A percentile compares a stretch with the other conserved stretches of the same genome.
Evolutionary conservation across 2,113 vertebrate genomes (phyloP).

Genomic region (Podarcis cretensis): DNA sequence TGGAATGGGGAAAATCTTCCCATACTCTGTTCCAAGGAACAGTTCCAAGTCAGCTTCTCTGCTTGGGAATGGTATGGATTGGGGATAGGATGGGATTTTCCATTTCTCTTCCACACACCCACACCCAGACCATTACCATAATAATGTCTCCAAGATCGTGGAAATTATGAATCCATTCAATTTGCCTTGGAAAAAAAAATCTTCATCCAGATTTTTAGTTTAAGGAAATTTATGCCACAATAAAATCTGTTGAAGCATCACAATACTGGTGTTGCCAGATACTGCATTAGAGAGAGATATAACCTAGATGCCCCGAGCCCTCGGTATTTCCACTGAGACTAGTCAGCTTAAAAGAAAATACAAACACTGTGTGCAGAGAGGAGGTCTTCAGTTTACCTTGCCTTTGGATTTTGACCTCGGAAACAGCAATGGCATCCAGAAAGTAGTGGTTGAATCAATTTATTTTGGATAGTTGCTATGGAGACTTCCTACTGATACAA

Average conservation of each 20-base stretch:
- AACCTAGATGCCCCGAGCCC: slow-evolving; percentile 17
- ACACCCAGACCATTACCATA: not conserved
- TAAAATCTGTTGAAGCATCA: not conserved
- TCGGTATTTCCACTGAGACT: slow-evolving; percentile 33
- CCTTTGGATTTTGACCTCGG: slow-evolving; percentile 67
- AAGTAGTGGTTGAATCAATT: slow-evolving; percentile 64
- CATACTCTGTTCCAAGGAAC: not conserved
- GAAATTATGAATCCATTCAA: not conserved
- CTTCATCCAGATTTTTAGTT: too few species aligned
- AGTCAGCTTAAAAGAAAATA: slow-evolving; percentile 47
- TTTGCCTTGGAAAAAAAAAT: too few species aligned
- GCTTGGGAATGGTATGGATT: not conserved
- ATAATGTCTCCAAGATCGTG: not conserved
- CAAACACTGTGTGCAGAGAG: slow-evolving; percentile 45
- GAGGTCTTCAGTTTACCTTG: slow-evolving; percentile 53
- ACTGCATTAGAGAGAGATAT: not conserved
- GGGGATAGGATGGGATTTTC: not conserved
- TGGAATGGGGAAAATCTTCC: too few species aligned
- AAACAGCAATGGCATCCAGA: slow-evolving; percentile 47
- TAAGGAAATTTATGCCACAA: too few species aligned
- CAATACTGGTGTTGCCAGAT: not conserved
- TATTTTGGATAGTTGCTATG: slow-evolving; percentile 63
- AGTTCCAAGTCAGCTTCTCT: not conserved
- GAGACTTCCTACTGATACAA: slow-evolving; percentile 57
- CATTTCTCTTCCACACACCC: not conserved